A percentile compares a stretch with the other conserved stretches of the same genome.
Evolutionary conservation across 2,797 vertebrate genomes (phyloP).

Genomic region (Smutsia temminckii): DNA sequence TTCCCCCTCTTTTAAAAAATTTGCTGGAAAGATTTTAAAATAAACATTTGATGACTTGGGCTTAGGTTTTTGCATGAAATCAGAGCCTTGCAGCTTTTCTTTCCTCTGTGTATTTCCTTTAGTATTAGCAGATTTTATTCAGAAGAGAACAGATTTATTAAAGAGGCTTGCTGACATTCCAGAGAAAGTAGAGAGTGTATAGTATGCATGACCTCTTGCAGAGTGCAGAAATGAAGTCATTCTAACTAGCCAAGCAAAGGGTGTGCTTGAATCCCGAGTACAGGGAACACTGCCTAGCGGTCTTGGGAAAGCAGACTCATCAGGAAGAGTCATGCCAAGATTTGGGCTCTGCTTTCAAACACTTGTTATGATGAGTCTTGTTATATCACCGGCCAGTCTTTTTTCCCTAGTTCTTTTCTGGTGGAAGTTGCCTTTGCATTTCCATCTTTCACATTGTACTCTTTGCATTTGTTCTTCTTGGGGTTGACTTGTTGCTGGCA

Average conservation of each 20-base stretch:
- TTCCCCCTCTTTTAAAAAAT: background rate
- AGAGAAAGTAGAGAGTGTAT: conserved; percentile 40
- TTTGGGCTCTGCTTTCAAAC: background rate
- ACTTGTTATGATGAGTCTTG: background rate
- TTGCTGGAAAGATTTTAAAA: background rate
- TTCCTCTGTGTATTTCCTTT: background rate
- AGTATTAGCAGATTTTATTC: background rate
- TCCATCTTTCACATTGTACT: background rate
- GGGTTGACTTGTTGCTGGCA: conserved; percentile 63
- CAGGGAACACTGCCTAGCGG: background rate
- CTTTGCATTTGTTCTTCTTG: conserved; percentile 53
- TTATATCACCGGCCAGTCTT: background rate
- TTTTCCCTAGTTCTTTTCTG: background rate
- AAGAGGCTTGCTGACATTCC: conserved; percentile 44
- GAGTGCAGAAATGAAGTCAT: conserved; percentile 40
- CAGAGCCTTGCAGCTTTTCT: background rate
- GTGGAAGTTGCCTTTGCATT: background rate
- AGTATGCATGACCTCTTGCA: background rate
- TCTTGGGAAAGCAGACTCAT: conserved; percentile 35
- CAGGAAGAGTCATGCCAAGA: background rate
- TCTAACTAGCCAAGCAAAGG: conserved; percentile 21
- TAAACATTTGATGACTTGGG: background rate
- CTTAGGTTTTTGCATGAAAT: background rate
- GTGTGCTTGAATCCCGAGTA: background rate
- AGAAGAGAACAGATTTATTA: conserved; percentile 37